Evolutionary conservation across 2,113 vertebrate species (phyloP), one percentile per base, ranked within the genome.

Genomic region (Archocentrus centrarchus): DNA sequence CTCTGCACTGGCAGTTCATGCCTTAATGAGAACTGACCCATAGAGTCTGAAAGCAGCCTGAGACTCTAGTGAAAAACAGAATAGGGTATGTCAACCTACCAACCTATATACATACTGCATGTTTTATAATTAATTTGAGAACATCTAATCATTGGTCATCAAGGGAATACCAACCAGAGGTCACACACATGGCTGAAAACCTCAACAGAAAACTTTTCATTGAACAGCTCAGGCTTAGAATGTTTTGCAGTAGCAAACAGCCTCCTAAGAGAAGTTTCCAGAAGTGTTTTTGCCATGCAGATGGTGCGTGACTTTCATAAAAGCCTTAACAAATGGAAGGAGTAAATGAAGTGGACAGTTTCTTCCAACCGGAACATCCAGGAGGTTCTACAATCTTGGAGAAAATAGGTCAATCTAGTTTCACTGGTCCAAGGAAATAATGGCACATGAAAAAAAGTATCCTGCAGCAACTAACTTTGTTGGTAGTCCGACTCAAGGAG

Each of bases 321-420:
- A 86, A 82, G 77, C 85, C 60, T 76, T 92, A 89, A 92, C 92
- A 93, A 92, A 93, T 93, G 85, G 90, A 87, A 80, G 82, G 24
- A 88, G 80, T 93, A 92, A 93, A 91, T 89, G 93, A 90, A 93
- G 75, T 89, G 87, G 93, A 93, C 93, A 88, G 84, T 86, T 92
- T 18, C 90, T 68, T 73, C 83, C 88, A 86, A 91, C 87, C 75
- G 57, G 84, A 93, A 94, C 90, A 84, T 90, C 81, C 83, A 73
- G 79, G 82, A 88, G 82, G 80, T 86, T 91, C 86, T 85, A 81
- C 82, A 86, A 80, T 89, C 89, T 86, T 30, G 62, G 70, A 80
- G 89, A 82, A 91, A 92, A 91, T 85, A 85, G 87, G 87, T 82
- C 79, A 86, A 76, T 88, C 70, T 87, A 80, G 50, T 92, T 91